Evolutionary conservation across 2,797 vertebrate species (phyloP), one percentile per base, ranked within the genome.

Genomic region (Anabacerthia variegaticeps): DNA sequence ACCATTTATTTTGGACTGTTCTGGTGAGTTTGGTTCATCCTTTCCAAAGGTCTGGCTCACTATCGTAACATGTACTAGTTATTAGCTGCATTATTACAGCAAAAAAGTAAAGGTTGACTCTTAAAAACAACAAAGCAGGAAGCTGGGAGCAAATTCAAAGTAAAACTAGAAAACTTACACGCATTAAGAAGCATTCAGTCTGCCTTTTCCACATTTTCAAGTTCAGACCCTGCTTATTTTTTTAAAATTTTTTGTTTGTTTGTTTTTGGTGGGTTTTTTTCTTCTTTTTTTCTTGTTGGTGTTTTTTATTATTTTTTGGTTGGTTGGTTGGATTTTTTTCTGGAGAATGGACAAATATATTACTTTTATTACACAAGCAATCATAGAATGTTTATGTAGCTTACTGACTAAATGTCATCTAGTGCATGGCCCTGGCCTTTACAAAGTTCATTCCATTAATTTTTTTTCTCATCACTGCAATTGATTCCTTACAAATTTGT

Each of bases 401-500:
- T 88, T 84, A 46, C 41, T 90, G 54, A 32, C 43, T 78, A 20
- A 61, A 91, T 82, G 32, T 66, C n/a, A 62, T 72, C 27, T 59
- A 89, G 26, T 54, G 27, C 48, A 46, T 65, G 51, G 24, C 30
- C 88, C 56, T 73, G 61, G 30, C 36, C 46, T 55, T 83, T 78
- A 63, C n/a, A 54, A 54, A 62, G 18, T 88, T 94, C 54, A 86
- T 73, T 75, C 54, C 32, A 34, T 48, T 59, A 69, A 48, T 88
- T 92, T 73, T 94, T 69, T 94, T 92, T 82, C 54, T 89, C 34
- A 51, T 85, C 44, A 11, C 36, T 89, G 3, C 85, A 93, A 94
- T 62, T 88, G 22, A 75, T 85, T 95, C 67, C 73, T 91, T 91
- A 85, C 10, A 79, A 78, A 88, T 61, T 44, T 92, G 54, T 72